Evolutionary conservation across 1,140 invertebrate genomes (phyloP).

Genomic region (Drosophila kepulauana): DNA sequence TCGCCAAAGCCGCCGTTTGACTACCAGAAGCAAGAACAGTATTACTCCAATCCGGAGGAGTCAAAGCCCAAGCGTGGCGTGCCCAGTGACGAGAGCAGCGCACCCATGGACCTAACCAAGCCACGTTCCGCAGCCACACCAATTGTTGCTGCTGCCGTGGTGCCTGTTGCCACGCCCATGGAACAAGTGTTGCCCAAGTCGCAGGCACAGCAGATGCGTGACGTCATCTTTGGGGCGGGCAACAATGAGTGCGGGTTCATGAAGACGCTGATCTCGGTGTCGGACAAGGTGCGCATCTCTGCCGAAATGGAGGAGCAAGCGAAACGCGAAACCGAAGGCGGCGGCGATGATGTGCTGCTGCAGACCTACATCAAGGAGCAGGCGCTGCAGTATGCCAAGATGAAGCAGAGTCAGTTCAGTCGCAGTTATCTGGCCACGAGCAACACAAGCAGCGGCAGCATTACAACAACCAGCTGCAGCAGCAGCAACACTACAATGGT

Average conservation of each 20-base stretch:
- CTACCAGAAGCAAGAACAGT: constrained; percentile 84
- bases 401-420: constrained; percentile 88
- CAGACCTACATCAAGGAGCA: constrained; percentile 91
- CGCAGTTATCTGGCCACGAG: constrained; percentile 51
- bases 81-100: constrained; percentile 70
- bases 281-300: constrained; percentile 80
- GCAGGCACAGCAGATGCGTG: constrained; percentile 77
- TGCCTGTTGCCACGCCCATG: constrained; percentile 2
- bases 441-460: constrained; percentile 1
- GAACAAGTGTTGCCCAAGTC: constrained; percentile 60
- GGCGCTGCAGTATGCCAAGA: constrained; percentile 90
- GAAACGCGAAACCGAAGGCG: constrained; percentile 59
- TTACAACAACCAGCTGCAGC: constrained; percentile 29
- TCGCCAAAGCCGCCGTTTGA: constrained; percentile 83
- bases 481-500: background rate
- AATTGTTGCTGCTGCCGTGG: background rate
- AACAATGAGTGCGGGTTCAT: constrained; percentile 78
- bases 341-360: constrained; percentile 85
- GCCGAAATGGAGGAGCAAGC: constrained; percentile 70
- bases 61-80: constrained; percentile 67
- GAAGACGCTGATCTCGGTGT: constrained; percentile 80
- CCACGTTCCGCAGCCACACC: constrained; percentile 45
- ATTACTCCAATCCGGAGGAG: constrained; percentile 84
- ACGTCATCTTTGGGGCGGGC: constrained; percentile 75
- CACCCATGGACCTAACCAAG: constrained; percentile 83